These are phyloP conservation scores for Geodia barretti DNA, from an alignment of 37 sponge, comb jelly and placozoan species.

Conservation along the genomic window DNA sequence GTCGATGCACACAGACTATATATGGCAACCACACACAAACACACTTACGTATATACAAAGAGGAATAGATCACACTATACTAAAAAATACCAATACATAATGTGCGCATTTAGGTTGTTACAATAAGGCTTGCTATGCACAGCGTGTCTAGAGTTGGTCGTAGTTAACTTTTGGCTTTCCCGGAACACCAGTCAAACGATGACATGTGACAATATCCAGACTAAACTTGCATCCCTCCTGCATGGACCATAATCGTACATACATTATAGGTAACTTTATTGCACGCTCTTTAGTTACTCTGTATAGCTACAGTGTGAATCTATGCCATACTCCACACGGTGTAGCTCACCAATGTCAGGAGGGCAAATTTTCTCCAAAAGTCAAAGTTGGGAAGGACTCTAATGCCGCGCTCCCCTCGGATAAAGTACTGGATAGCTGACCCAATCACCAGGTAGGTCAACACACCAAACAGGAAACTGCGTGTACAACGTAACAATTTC, in stretches of 20 bases:
- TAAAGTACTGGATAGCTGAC: slow-evolving; percentile 11
- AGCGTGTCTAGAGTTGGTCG: slow-evolving; percentile 1
- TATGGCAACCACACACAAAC: no score
- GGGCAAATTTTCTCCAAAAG: slow-evolving; percentile 46
- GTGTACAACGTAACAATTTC: not conserved
- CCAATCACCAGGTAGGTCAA: slow-evolving; percentile 41
- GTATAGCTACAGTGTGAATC: not conserved
- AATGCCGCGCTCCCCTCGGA: slow-evolving; percentile 28
- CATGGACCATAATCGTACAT: no score
- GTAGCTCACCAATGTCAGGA: slow-evolving; percentile 45
- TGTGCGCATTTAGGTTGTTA: no score
- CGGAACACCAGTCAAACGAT: not conserved
- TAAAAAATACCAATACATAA: no score
- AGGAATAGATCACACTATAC: no score
- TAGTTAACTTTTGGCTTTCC: not conserved
- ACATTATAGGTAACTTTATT: no score
- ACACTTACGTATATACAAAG: no score
- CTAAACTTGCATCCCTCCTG: slow-evolving; percentile 36
- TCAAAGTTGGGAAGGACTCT: slow-evolving; percentile 50
- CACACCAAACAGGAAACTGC: slow-evolving; percentile 18
- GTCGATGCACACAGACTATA: no score
- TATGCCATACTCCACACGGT: not conserved
- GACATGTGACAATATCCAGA: slow-evolving; percentile 21
- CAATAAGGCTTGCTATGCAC: no score
- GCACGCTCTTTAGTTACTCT: no score